phyloP scores from a whole-genome alignment of 2,113 vertebrate genomes.

The Mohoua ochrocephala region DNA sequence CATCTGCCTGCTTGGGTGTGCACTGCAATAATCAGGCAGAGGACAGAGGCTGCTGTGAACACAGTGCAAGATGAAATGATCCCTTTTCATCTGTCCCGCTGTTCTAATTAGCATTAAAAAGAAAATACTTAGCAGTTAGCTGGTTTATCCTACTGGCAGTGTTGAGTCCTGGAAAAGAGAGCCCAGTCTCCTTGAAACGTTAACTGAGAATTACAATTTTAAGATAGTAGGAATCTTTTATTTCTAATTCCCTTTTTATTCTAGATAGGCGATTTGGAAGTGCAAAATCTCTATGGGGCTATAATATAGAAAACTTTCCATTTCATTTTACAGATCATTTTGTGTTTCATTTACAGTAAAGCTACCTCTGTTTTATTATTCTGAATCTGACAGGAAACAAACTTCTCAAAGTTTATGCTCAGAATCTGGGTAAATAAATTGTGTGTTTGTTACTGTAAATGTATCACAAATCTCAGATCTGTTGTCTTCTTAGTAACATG shows the following conservation, averaged over 20 bases:
- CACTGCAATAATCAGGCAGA: background rate
- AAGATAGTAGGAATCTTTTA: background rate
- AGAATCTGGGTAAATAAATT: background rate
- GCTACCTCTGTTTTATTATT: background rate
- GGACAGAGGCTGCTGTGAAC: background rate
- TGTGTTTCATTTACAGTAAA: background rate
- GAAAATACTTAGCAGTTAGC: background rate
- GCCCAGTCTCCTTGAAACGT: background rate
- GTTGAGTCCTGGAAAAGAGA: background rate
- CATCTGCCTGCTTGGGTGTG: background rate
- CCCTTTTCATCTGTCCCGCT: background rate
- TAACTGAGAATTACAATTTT: background rate
- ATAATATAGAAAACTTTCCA: background rate
- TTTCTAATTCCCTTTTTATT: background rate
- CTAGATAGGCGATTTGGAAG: background rate
- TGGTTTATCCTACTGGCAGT: background rate
- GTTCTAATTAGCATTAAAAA: background rate
- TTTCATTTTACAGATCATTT: background rate
- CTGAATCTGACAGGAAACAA: background rate
- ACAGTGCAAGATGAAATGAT: background rate
- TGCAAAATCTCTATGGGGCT: background rate
- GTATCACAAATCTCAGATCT: background rate
- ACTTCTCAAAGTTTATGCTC: background rate
- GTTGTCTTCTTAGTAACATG: background rate
- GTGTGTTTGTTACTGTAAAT: background rate